Conservation (phyloP, 2,797 vertebrate species). For the Ibycter americanus region DNA sequence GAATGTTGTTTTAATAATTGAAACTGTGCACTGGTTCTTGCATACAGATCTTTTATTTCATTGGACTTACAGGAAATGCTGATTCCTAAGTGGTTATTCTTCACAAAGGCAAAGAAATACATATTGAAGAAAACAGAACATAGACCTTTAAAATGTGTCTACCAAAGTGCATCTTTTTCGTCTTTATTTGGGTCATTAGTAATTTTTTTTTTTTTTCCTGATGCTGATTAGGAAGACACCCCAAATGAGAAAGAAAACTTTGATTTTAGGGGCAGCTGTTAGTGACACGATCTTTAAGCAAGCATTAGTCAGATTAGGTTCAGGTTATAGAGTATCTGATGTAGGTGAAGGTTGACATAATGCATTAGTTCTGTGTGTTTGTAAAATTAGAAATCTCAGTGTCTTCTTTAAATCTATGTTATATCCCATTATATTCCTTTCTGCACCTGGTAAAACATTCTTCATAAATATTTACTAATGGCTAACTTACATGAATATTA, state of each 20-base stretch:
- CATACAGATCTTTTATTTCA: not conserved
- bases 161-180: not conserved
- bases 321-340: not conserved
- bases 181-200: not conserved
- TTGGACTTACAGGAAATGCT: not conserved
- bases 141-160: not conserved
- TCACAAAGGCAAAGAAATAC: not conserved
- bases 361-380: not conserved
- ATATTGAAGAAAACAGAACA: not conserved
- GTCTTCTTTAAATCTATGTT: not conserved
- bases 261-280: not conserved
- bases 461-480: not conserved
- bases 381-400: not conserved
- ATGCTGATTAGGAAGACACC: not conserved
- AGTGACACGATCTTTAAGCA: not conserved
- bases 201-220: not conserved
- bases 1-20: slow-evolving; percentile 33
- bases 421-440: not conserved
- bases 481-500: not conserved
- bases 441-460: not conserved
- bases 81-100: not conserved
- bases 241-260: not conserved
- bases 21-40: not conserved
- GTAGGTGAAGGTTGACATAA: not conserved
- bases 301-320: not conserved